Evolutionary conservation across 2,113 vertebrate genomes (phyloP).

Genomic region (Corydoras sp.): DNA sequence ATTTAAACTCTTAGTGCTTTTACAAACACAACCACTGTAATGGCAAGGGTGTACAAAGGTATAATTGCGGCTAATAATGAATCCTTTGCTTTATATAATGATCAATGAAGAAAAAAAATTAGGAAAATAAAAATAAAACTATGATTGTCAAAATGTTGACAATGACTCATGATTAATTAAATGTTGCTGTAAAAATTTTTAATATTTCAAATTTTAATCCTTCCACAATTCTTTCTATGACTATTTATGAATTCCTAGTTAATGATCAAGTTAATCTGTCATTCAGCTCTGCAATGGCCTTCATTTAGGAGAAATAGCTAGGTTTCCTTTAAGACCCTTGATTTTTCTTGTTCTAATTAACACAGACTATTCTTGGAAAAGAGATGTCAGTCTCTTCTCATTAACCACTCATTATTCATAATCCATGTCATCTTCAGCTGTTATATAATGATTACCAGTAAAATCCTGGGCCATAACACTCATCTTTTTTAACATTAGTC

Average conservation of each 20-base stretch:
- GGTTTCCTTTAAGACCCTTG: conserved; percentile 17
- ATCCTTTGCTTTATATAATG: too few relatives aligned
- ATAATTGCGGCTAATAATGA: too few relatives aligned
- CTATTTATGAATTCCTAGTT: not conserved
- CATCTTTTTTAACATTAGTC: not conserved
- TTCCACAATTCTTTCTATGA: not conserved
- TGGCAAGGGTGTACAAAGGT: too few relatives aligned
- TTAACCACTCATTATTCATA: conserved; percentile 17
- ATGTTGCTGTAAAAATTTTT: too few relatives aligned
- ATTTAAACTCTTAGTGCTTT: too few relatives aligned
- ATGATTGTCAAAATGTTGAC: too few relatives aligned
- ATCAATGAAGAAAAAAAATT: too few relatives aligned
- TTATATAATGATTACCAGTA: conserved; percentile 20
- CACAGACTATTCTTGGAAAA: conserved; percentile 36
- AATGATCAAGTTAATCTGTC: not conserved
- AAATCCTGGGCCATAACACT: not conserved
- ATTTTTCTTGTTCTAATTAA: conserved; percentile 39
- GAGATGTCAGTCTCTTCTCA: conserved; percentile 24
- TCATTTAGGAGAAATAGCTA: conserved; percentile 13
- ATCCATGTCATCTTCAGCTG: conserved; percentile 25
- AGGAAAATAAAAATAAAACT: too few relatives aligned
- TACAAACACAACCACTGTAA: too few relatives aligned
- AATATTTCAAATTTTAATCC: not conserved
- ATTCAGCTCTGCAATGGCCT: conserved; percentile 8
- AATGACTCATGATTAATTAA: too few relatives aligned